Base-by-base conservation (phyloP, 2,888 invertebrate species). In the Leucophenga maculata region DNA sequence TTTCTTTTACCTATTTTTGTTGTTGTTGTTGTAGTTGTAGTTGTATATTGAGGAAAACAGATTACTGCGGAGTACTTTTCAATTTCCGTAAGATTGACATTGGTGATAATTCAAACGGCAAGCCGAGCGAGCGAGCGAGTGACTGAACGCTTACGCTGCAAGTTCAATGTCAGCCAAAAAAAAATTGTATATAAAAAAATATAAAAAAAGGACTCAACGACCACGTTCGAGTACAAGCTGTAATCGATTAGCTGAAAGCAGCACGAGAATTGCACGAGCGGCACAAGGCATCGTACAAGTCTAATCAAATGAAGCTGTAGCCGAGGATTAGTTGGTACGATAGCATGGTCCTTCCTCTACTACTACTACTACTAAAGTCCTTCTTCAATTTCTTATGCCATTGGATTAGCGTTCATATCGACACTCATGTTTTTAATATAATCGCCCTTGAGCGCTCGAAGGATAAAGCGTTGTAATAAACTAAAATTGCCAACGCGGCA, bases 1-100 rank as follows among this genome's bases (percentile, higher is more conserved):
- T 50, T 50, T 50, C 16, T 50, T 18, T 1, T 50, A 11, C 16
- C 1, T 39, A 39, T 39, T 39, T 39, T 39, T 39, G 1, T 39
- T 39, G n/a, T 26, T 26, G 26, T 4, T 26, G 26, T 39, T 39
- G 9, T 39, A 39, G n/a, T 26, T 26, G 26, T 4, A 3, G 26
- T 39, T 39, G 9, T 39, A 39, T 11, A 2, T 32, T 22, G 62
- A 46, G 46, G 62, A 62, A 62, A 62, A 62, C 62, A 62, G 62
- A 62, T 62, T 62, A 62, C 62, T 62, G 62, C 46, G 46, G 62
- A 44, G 62, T 62, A 62, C 62, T 62, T 62, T 62, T 62, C 62
- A 62, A 62, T 62, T 62, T 62, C 62, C 62, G 62, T 62, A 62
- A 62, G 62, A 46, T 62, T 62, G 62, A 46, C 62, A 62, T 62